phyloP scores from a whole-genome alignment of 2,797 vertebrate species.

The Remorina albescens region DNA sequence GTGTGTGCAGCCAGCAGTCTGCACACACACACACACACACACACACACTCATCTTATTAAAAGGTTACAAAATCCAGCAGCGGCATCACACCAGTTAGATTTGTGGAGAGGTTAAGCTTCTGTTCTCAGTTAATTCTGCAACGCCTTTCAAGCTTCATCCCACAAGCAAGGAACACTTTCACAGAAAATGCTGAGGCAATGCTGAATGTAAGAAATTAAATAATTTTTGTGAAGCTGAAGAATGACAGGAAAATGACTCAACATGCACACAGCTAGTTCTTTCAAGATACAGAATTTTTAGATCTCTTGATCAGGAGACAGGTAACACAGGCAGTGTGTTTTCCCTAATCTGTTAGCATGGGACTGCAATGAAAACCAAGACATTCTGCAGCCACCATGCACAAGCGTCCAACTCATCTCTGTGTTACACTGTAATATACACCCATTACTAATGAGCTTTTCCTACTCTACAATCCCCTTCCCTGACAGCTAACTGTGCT shows the following conservation, averaged over 20 bases:
- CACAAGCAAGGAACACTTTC: constrained; percentile 28
- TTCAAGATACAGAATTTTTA: background rate
- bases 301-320: too few species aligned
- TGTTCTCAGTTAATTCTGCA: constrained; percentile 26
- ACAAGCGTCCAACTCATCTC: too few species aligned
- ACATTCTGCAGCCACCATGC: too few species aligned
- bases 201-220: too few species aligned
- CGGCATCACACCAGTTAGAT: constrained; percentile 13
- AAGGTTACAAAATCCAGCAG: constrained; percentile 31
- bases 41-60: constrained; percentile 41
- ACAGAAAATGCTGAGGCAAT: constrained; percentile 10
- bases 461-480: too few species aligned
- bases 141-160: constrained; percentile 14
- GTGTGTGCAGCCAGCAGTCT: constrained; percentile 1
- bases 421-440: too few species aligned
- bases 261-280: constrained; percentile 19
- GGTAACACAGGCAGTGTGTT: too few species aligned
- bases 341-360: too few species aligned
- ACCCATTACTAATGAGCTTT: too few species aligned
- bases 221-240: constrained; percentile 9
- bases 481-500: too few species aligned
- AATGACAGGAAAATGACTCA: constrained; percentile 15
- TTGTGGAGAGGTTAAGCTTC: constrained; percentile 9
- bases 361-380: too few species aligned
- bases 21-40: too few species aligned